phyloP scores from a whole-genome alignment of 2,888 invertebrate species.

The Tetrapedia diversipes region DNA sequence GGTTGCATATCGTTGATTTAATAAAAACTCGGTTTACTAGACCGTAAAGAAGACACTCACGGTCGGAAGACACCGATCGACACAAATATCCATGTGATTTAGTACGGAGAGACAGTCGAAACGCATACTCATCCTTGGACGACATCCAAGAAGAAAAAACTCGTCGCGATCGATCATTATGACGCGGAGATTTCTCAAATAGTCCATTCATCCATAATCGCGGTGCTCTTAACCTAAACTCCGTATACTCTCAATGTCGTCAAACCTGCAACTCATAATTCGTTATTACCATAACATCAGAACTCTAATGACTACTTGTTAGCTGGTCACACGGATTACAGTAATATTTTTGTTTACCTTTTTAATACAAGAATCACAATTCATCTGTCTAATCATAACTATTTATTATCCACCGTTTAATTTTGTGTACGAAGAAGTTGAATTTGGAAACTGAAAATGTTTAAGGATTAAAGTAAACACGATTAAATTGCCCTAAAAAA shows the following conservation, averaged over 20 bases:
- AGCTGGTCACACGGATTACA: too few species aligned
- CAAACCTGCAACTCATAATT: not conserved
- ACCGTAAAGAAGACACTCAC: conserved; percentile 9
- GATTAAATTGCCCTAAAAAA: too few species aligned
- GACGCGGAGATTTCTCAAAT: conserved; percentile 11
- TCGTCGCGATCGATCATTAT: conserved; percentile 25
- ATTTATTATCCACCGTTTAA: too few species aligned
- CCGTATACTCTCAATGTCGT: not conserved
- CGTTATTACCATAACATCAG: too few species aligned
- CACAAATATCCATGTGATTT: conserved; percentile 17
- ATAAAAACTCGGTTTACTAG: not conserved
- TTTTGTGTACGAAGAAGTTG: too few species aligned
- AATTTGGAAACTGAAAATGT: too few species aligned
- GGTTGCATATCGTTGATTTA: not conserved
- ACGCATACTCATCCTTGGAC: conserved; percentile 20
- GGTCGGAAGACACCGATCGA: conserved; percentile 9
- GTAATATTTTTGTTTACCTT: too few species aligned
- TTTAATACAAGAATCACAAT: too few species aligned
- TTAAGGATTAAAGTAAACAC: too few species aligned
- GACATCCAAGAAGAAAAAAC: conserved; percentile 14
- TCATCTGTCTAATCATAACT: too few species aligned
- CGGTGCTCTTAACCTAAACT: not conserved
- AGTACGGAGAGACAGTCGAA: conserved; percentile 12
- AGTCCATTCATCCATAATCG: conserved; percentile 14
- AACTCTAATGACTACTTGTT: too few species aligned